These are phyloP conservation scores for Mus spicilegus DNA, from an alignment of 2,113 vertebrate genomes.

Conservation along the genomic window DNA sequence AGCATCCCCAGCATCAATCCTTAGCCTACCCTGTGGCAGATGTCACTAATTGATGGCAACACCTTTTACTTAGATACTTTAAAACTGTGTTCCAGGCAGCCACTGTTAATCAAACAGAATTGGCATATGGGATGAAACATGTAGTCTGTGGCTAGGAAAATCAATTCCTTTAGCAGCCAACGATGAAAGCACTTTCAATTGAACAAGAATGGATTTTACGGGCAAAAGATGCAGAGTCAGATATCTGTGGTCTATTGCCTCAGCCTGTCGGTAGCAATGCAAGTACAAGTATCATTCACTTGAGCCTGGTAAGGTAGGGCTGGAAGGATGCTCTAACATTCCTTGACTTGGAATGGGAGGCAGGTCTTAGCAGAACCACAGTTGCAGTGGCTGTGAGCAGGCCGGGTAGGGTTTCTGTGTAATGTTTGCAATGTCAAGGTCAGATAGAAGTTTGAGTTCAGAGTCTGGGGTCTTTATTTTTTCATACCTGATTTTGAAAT, in stretches of 20 bases:
- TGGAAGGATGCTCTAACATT: background rate
- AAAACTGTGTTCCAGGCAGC: background rate
- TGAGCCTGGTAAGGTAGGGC: background rate
- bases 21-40: background rate
- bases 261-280: background rate
- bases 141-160: constrained; percentile 4
- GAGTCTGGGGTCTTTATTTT: background rate
- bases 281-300: background rate
- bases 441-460: background rate
- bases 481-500: background rate
- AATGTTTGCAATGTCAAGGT: background rate
- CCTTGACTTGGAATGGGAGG: background rate
- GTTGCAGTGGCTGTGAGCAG: background rate
- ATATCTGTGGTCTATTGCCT: background rate
- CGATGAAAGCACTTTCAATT: constrained; percentile 23
- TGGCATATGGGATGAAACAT: constrained; percentile 10
- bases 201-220: background rate
- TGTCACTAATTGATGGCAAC: background rate
- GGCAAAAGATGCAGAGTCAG: background rate
- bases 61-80: background rate
- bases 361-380: background rate
- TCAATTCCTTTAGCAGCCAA: constrained; percentile 25
- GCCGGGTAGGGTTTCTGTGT: background rate
- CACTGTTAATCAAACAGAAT: constrained; percentile 48
- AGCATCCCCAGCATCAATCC: background rate